These are phyloP conservation scores for Xenotilapia leptura DNA, from an alignment of 2,113 vertebrate genomes.

Conservation along the genomic window DNA sequence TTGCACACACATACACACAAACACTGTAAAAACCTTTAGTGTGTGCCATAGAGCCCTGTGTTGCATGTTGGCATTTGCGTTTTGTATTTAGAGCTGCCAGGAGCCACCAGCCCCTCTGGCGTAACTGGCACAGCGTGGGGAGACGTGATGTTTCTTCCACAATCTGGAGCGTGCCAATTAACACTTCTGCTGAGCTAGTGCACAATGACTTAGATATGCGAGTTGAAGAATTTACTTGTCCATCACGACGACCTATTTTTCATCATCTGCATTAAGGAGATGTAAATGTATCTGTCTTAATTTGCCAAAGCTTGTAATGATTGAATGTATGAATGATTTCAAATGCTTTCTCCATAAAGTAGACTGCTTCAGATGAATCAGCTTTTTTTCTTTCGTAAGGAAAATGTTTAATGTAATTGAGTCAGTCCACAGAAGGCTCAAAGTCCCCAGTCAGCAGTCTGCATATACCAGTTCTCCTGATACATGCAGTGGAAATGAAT, in stretches of 20 bases:
- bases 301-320: conserved; percentile 7
- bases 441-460: neutral
- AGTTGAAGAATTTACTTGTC: neutral
- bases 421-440: conserved; percentile 2
- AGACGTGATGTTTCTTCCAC: conserved; percentile 27
- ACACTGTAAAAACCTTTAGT: neutral
- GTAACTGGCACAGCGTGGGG: conserved; percentile 1
- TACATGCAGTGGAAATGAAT: neutral
- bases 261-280: conserved; percentile 1
- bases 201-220: neutral
- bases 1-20: neutral
- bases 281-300: conserved; percentile 10
- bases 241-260: neutral
- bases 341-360: neutral
- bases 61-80: conserved; percentile 10
- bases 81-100: conserved; percentile 30
- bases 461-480: neutral
- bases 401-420: conserved; percentile 13
- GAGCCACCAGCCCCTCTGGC: conserved; percentile 29
- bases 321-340: conserved; percentile 17
- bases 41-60: neutral
- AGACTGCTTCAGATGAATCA: neutral
- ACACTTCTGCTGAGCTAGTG: conserved; percentile 8
- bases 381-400: neutral
- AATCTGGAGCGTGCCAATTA: conserved; percentile 18